Evolutionary conservation across 2,797 vertebrate species (phyloP).

Genomic region (Trematomus bernacchii): DNA sequence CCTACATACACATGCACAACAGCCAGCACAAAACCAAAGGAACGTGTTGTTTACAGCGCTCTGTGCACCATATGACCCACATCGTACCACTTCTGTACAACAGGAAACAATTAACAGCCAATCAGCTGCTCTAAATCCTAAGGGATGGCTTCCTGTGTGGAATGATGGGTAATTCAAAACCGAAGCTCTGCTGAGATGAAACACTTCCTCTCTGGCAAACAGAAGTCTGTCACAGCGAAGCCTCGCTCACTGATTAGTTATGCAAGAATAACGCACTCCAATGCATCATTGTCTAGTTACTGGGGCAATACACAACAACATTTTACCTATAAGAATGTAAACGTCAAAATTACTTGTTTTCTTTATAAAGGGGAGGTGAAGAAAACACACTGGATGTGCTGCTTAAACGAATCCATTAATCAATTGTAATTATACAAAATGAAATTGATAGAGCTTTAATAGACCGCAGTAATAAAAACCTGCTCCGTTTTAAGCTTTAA

Average conservation of each 20-base stretch:
- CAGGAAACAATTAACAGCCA: conserved; percentile 84
- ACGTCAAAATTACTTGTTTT: neutral
- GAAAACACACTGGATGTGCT: neutral
- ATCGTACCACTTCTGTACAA: conserved; percentile 74
- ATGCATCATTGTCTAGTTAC: conserved; percentile 18
- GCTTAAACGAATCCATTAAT: neutral
- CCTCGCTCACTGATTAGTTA: conserved; percentile 49
- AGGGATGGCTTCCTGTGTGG: conserved; percentile 82
- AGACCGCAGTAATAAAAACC: neutral
- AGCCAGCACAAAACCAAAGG: conserved; percentile 44
- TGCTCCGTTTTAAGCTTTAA: neutral
- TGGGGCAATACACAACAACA: conserved; percentile 8
- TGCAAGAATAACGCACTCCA: conserved; percentile 41
- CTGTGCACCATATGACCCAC: conserved; percentile 73
- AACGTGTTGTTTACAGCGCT: conserved; percentile 44
- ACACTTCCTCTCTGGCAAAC: conserved; percentile 77
- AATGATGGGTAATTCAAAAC: conserved; percentile 83
- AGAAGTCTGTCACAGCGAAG: conserved; percentile 43
- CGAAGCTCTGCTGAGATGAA: conserved; percentile 77
- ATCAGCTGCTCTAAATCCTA: conserved; percentile 80
- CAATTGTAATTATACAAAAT: neutral
- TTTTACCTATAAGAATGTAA: neutral
- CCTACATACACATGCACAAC: conserved; percentile 29
- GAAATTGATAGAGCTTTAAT: no score
- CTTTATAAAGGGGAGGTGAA: neutral